Percentiles rank a stretch among this genome's conserved stretches.
These are phyloP conservation scores for Tipula helvola DNA, from an alignment of 2,888 invertebrate genomes.

Conservation along the genomic window DNA sequence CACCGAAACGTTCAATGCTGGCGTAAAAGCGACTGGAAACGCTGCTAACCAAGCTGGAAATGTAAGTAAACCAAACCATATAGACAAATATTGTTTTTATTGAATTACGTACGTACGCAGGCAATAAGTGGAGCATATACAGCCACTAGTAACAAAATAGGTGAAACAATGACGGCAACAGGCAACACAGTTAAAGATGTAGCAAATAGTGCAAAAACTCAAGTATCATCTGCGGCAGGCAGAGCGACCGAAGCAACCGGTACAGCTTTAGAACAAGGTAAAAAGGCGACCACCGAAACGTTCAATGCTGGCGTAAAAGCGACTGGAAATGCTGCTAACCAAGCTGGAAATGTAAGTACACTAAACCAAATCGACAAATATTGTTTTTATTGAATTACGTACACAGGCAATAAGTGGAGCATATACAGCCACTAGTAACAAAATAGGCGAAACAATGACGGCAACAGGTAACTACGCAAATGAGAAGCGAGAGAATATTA, in stretches of 20 bases:
- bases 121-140: conserved; percentile 45
- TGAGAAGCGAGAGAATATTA: conserved; percentile 40
- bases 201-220: conserved; percentile 25
- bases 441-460: conserved; percentile 48
- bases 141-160: conserved; percentile 43
- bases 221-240: conserved; percentile 30
- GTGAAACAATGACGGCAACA: conserved; percentile 48
- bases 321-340: conserved; percentile 36
- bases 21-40: conserved; percentile 36
- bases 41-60: conserved; percentile 38
- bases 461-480: conserved; percentile 49
- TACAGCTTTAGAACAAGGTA: conserved; percentile 36
- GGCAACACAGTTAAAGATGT: conserved; percentile 37
- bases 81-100: background rate
- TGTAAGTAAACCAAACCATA: conserved; percentile 13
- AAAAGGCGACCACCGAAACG: conserved; percentile 37
- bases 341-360: conserved; percentile 29
- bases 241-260: conserved; percentile 31
- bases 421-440: conserved; percentile 42
- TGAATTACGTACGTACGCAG: too few relatives aligned
- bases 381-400: too few relatives aligned
- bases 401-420: conserved; percentile 43
- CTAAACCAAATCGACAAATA: background rate
- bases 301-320: conserved; percentile 39
- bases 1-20: conserved; percentile 37